Base-by-base conservation (phyloP, 1,140 invertebrate genomes). In the Phocides pigmalion region DNA sequence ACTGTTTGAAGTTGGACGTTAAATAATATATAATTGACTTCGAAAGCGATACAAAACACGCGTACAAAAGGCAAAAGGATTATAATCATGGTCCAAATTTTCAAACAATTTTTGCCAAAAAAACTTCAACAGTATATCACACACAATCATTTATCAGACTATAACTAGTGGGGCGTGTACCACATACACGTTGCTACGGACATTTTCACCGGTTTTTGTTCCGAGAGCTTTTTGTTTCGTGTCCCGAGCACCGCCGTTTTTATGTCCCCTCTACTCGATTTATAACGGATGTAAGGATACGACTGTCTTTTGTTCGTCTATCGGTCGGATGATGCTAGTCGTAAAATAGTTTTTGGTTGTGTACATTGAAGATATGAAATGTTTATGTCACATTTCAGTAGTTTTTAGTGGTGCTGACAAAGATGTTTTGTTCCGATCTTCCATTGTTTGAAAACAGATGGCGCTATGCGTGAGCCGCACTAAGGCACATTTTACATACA, bases 81-180 rank as follows among this genome's bases (percentile, higher is more conserved):
- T n/a, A n/a, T n/a, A 22, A 6, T 50, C 14, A 6, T 37, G 8
- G 53, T 58, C 16, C 2, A 42, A 56, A 25, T 19, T 53, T 39
- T 41, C 14, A 42, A 56, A 25, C 37, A 12, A 56, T 56, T 42
- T 56, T 17, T 42, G 15, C 5, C 17, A 15, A 56, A 81, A 79
- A 81, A 81, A 74, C 54, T 65, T 69, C 66, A 67, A 67, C 76
- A 76, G 79, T 85, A 76, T 81, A 81, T 83, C 77, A 82, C 71
- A 59, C 66, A 61, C 63, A 76, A 81, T 86, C 84, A 84, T 86
- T 86, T 86, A 84, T 86, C 84, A 84, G 78, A 74, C 75, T 81
- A 78, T 82, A 84, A 83, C 84, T 84, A 87, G 76, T 84, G 76
- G 76, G 76, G 74, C 65, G 76, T 73, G 72, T 8, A 56, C 54